Evolutionary conservation across 37 sponge, comb jelly and placozoan species (phyloP).

Genomic region (Oopsacas minuta): DNA sequence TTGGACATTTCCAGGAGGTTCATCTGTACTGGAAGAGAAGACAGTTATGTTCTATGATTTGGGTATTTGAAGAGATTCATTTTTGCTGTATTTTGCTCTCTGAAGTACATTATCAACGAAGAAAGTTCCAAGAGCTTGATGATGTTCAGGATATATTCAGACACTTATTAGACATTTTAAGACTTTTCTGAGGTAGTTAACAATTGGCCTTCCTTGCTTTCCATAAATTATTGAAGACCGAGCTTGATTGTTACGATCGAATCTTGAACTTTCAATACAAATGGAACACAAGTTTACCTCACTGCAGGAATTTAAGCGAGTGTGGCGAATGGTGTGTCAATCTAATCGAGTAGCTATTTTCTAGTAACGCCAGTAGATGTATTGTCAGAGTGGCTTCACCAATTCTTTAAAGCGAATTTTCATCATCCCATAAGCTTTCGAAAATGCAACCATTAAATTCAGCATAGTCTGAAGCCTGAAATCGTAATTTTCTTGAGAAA

Average conservation of each 20-base stretch:
- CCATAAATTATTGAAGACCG: background rate
- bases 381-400: too few species aligned
- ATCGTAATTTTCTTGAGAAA: too few species aligned
- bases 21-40: background rate
- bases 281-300: background rate
- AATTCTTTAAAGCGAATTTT: too few species aligned
- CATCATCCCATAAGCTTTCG: too few species aligned
- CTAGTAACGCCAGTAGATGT: too few species aligned
- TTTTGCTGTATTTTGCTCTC: background rate
- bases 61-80: background rate
- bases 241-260: background rate
- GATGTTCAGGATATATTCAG: background rate
- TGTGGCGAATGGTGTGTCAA: background rate
- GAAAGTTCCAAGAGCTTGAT: background rate
- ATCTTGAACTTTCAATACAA: conserved; percentile 18
- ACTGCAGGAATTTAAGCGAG: background rate
- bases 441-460: too few species aligned
- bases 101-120: background rate
- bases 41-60: background rate
- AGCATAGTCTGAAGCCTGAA: too few species aligned
- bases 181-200: background rate
- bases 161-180: background rate
- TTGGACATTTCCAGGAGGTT: background rate
- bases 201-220: background rate
- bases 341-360: background rate